Percentiles rank a stretch among this genome's conserved stretches.
phyloP scores from a whole-genome alignment of 2,113 vertebrate genomes.

The Xiphophorus maculatus region DNA sequence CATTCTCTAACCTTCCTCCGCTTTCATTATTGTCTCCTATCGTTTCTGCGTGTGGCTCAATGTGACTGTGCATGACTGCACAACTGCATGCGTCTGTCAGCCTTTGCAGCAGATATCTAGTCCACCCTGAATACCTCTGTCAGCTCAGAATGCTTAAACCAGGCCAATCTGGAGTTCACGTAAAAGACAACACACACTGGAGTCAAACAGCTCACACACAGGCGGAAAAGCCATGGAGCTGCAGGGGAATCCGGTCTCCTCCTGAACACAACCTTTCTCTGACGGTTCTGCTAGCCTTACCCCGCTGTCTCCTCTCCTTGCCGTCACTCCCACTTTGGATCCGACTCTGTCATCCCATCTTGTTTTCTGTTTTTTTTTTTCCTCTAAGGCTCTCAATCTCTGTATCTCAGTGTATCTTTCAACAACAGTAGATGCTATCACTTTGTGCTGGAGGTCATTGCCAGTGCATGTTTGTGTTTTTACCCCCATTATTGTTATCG shows the following conservation, averaged over 20 bases:
- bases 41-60: conserved; percentile 22
- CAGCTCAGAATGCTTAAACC: conserved; percentile 63
- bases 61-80: conserved; percentile 18
- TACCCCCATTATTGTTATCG: conserved; percentile 58
- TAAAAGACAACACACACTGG: conserved; percentile 48
- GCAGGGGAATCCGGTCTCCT: conserved; percentile 31
- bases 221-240: conserved; percentile 2
- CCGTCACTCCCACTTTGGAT: conserved; percentile 35
- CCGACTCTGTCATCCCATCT: conserved; percentile 32
- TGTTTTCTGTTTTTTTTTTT: conserved; percentile 16
- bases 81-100: conserved; percentile 54
- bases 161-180: conserved; percentile 60
- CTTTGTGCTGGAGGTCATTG: conserved; percentile 50
- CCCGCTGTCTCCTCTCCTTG: conserved; percentile 24
- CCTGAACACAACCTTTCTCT: conserved; percentile 58
- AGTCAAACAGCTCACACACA: conserved; percentile 10
- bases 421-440: conserved; percentile 56
- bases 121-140: conserved; percentile 67
- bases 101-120: conserved; percentile 63
- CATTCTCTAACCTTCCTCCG: conserved; percentile 21
- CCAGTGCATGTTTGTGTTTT: conserved; percentile 64
- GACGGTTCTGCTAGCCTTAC: conserved; percentile 26
- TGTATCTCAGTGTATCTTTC: conserved; percentile 41
- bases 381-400: conserved; percentile 16
- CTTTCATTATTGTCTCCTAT: not conserved